A percentile compares a stretch with the other conserved stretches of the same genome.
Evolutionary conservation across 2,113 vertebrate species (phyloP).

Genomic region (Burhinus bistriatus): DNA sequence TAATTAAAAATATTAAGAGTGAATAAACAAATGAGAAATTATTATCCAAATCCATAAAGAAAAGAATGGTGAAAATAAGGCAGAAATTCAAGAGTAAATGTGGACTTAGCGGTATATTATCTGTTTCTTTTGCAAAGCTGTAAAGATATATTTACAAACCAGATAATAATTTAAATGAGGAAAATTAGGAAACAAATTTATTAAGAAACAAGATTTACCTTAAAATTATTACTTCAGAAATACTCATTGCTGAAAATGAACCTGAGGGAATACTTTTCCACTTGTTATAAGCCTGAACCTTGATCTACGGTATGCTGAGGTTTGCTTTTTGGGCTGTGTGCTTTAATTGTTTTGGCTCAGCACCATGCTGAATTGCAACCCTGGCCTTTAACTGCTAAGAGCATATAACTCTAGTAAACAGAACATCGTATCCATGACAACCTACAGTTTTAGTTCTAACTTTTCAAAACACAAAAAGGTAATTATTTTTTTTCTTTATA

Average conservation of each 20-base stretch:
- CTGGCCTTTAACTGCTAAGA: constrained; percentile 24
- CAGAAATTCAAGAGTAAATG: background rate
- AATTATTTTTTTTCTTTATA: constrained; percentile 50
- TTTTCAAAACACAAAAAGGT: constrained; percentile 53
- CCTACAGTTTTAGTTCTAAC: constrained; percentile 31
- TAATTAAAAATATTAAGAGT: background rate
- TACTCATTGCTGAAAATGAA: constrained; percentile 10
- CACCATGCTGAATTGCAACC: constrained; percentile 28
- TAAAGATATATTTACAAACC: background rate
- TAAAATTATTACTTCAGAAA: background rate
- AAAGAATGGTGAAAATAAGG: background rate
- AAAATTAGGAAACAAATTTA: background rate
- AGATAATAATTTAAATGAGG: background rate
- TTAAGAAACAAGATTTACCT: background rate
- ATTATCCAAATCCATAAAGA: background rate
- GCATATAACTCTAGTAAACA: constrained; percentile 37
- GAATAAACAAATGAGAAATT: background rate
- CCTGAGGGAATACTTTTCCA: background rate
- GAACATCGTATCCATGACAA: constrained; percentile 60
- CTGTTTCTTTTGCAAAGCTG: background rate
- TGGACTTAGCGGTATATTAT: background rate
- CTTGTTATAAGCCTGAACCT: constrained; percentile 4
- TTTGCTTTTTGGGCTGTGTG: constrained; percentile 1
- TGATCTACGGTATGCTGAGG: constrained; percentile 22
- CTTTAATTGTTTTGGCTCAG: constrained; percentile 45